Base-by-base conservation (phyloP, 2,888 invertebrate genomes). In the Branchipolynoe longqiensis region DNA sequence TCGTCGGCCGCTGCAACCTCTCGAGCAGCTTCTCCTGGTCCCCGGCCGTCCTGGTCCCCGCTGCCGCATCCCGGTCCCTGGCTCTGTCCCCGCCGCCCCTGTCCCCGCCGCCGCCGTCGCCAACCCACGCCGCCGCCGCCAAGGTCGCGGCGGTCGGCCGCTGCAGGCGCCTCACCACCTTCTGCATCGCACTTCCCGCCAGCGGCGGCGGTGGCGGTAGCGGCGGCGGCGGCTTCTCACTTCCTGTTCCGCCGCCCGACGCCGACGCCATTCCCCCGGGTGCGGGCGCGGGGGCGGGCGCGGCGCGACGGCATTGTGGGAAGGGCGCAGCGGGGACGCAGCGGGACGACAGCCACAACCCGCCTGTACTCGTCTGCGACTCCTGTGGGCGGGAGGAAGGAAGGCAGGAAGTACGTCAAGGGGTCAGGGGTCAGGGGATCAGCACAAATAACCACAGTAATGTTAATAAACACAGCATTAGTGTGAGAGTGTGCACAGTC, bases 81-180 rank as follows among this genome's bases (percentile, higher is more conserved):
- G n/a, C n/a, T n/a, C n/a, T n/a, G 8, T 8, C 28, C 1, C 28
- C 33, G 58, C 28, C 54, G 54, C 14, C 14, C 22, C 56, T 36
- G 22, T 82, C 58, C 54, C 56, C 36, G 36, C 58, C 82, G 38
- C 58, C 56, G n/a, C 33, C 38, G 0, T 56, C 58, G 1, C 58
- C 56, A 12, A 82, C 33, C 18, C 33, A 58, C 18, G 58, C 82
- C 58, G 56, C 82, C 2, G 82, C 82, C 25, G 82, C 82, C 82
- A 82, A 58, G 31, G 56, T 82, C 33, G 58, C 58, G 18, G 58
- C 58, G 4, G 82, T 82, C 12, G 82, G 82, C 56, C 82, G 28
- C 82, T 82, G 82, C 22, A 82, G 82, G 0, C 82, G 31, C 54
- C 82, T n/a, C 8, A 82, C 58, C 1, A 82, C 38, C 82, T 82